phyloP scores from a whole-genome alignment of 2,113 vertebrate species.

The Solea senegalensis region DNA sequence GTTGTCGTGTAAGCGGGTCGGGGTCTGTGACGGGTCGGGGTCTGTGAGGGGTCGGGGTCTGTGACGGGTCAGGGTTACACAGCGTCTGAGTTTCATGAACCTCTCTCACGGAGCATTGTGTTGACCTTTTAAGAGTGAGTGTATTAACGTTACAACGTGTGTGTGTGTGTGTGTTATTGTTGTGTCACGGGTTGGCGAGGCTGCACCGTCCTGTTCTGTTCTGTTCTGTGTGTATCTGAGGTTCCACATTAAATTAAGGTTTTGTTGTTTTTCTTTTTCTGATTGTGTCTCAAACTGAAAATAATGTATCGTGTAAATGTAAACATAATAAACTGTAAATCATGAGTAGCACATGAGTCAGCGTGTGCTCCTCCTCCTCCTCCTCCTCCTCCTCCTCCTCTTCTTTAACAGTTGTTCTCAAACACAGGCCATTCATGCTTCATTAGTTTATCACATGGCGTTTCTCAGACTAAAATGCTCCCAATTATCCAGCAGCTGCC shows the following conservation, averaged over 20 bases:
- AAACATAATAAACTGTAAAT: constrained; percentile 65
- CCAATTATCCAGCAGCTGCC: constrained; percentile 58
- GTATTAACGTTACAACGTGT: constrained; percentile 51
- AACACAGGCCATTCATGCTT: constrained; percentile 54
- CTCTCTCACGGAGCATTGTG: constrained; percentile 46
- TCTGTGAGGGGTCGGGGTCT: no score
- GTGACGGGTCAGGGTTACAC: no score
- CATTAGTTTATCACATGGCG: constrained; percentile 78
- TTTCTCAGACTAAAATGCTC: constrained; percentile 67
- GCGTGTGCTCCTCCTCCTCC: no score
- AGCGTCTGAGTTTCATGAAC: constrained; percentile 22
- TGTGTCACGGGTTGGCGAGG: constrained; percentile 25
- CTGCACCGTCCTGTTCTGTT: constrained; percentile 35
- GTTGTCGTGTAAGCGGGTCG: no score
- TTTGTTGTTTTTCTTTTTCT: constrained; percentile 39
- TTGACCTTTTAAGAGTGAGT: constrained; percentile 49
- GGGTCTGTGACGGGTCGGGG: no score
- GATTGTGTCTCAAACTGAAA: constrained; percentile 58
- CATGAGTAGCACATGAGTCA: constrained; percentile 13
- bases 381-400: no score
- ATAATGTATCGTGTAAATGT: constrained; percentile 63
- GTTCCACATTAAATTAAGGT: constrained; percentile 70
- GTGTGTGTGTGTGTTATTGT: constrained; percentile 22
- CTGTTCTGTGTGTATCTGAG: constrained; percentile 70
- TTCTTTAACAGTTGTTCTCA: not conserved